Evolutionary conservation across 2,797 vertebrate species (phyloP).

Genomic region (Acomys russatus): DNA sequence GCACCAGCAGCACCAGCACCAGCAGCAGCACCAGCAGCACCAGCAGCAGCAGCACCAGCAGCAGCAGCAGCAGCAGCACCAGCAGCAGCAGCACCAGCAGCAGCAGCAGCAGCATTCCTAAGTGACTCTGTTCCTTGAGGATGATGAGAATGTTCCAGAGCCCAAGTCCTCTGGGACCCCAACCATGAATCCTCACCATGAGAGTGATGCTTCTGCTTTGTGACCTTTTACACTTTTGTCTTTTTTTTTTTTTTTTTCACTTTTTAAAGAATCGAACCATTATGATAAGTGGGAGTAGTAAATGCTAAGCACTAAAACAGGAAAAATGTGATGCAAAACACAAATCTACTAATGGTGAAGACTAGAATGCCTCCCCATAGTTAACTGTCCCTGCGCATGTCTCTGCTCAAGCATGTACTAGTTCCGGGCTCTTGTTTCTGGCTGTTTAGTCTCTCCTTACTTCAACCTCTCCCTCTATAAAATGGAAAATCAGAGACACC

Average conservation of each 20-base stretch:
- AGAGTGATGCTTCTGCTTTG: background rate
- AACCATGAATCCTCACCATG: background rate
- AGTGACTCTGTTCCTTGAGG: background rate
- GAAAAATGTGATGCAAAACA: background rate
- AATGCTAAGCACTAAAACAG: background rate
- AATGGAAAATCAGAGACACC: background rate
- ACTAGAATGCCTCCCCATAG: background rate
- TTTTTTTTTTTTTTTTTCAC: slow-evolving; percentile 19
- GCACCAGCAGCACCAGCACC: no score
- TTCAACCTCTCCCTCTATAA: background rate
- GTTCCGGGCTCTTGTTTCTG: background rate
- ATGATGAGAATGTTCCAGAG: slow-evolving; percentile 56
- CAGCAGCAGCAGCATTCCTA: background rate
- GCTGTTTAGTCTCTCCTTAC: background rate
- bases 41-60: no score
- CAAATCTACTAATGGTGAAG: background rate
- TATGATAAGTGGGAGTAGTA: background rate
- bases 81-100: no score
- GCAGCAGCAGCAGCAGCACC: no score
- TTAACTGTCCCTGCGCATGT: background rate
- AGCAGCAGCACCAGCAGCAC: no score
- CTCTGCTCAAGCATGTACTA: background rate
- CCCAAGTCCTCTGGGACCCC: background rate
- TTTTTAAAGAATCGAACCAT: slow-evolving; percentile 23
- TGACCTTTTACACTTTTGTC: background rate